Evolutionary conservation across 2,888 invertebrate genomes (phyloP), one percentile per base, ranked within the genome.

Genomic region (Elysia crispata): DNA sequence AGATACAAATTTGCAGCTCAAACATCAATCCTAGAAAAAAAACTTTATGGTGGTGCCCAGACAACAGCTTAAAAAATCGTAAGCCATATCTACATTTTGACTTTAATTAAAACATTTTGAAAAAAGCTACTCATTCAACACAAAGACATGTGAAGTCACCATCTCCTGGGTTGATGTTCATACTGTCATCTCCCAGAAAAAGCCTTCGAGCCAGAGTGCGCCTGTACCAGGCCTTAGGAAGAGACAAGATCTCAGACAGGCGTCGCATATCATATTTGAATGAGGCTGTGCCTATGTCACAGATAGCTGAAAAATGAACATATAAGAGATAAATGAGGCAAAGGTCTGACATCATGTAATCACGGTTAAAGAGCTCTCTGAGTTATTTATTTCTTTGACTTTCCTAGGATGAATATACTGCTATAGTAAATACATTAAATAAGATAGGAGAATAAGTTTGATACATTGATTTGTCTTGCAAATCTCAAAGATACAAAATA

Each of bases 201-300:
- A 92, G 84, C 31, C 91, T 79, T 13, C 92, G 94, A 41, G 98
- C 97, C 88, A 99, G 97, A 86, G 96, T 96, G 60, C 97, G 94
- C 1, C 98, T 94, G 92, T 99, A 99, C 99, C 99, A 99, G 20
- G 99, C 98, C 93, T 98, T 98, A 0, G 99, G 99, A 92, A 99
- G 98, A 0, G 98, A 98, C 81, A 99, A 93, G 89, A 99, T 98
- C 93, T 99, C 99, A 0, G 97, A 96, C 83, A 99, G 93, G 0
- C 99, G 94, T 54, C 99, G 94, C 98, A 99, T 99, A 92, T 99
- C 99, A 92, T 99, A 99, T 91, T 98, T 98, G 93, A 99, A 99
- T 31, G 97, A 89, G 5, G 93, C 93, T 25, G 90, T 97, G 31
- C 98, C 98, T 86, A 98, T 97, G 93, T 98, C 98, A 88, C 97